Percentiles rank a stretch among this genome's conserved stretches.
These are phyloP conservation scores for Lycophotia porphyrea DNA, from an alignment of 2,888 invertebrate species.

Conservation along the genomic window DNA sequence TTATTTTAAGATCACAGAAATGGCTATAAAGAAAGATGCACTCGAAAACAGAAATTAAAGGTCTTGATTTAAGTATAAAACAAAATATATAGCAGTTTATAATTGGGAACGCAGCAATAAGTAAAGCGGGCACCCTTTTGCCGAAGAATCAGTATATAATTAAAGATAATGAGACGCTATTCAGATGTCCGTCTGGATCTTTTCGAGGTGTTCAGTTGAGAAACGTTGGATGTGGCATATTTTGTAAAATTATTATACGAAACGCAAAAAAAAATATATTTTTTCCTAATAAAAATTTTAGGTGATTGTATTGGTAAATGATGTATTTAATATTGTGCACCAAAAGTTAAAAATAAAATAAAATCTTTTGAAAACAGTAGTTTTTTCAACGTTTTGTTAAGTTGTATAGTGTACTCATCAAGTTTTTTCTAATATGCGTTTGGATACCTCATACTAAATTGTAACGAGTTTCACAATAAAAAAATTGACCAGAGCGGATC, in stretches of 20 bases:
- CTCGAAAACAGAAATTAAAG: constrained; percentile 56
- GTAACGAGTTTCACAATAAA: not conserved
- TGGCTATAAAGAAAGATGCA: constrained; percentile 41
- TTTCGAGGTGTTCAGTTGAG: constrained; percentile 69
- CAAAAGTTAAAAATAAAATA: not conserved
- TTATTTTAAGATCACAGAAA: constrained; percentile 32
- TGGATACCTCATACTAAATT: not conserved
- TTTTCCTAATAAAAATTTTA: not conserved
- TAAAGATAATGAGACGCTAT: constrained; percentile 90
- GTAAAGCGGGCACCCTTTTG: constrained; percentile 79
- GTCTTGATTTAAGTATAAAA: constrained; percentile 65
- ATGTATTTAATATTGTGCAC: not conserved
- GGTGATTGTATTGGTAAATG: not conserved
- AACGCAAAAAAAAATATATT: not conserved
- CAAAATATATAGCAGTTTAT: constrained; percentile 67
- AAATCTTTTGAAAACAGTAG: not conserved
- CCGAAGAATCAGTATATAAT: constrained; percentile 88
- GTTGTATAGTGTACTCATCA: not conserved
- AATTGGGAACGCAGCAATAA: constrained; percentile 72
- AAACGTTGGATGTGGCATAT: constrained; percentile 69
- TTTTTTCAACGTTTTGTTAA: not conserved
- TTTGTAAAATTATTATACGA: not conserved
- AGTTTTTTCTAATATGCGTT: no score
- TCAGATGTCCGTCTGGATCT: constrained; percentile 88
- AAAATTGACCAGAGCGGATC: not conserved